Evolutionary conservation across 2,113 vertebrate genomes (phyloP).

Genomic region (Apaloderma vittatum): DNA sequence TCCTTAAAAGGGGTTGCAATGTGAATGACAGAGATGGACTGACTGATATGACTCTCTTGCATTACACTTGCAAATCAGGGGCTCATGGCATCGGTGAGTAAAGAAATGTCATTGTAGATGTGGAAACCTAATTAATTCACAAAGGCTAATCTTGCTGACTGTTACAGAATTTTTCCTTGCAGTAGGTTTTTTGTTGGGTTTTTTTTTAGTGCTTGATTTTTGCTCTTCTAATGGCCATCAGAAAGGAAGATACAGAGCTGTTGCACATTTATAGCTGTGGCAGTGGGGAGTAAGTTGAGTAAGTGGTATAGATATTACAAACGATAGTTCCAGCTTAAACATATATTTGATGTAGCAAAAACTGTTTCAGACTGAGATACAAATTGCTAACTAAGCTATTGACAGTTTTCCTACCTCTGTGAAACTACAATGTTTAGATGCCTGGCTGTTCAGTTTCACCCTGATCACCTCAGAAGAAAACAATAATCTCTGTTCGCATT

Average conservation of each 20-base stretch:
- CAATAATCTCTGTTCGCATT: background rate
- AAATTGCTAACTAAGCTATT: background rate
- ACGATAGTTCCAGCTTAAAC: background rate
- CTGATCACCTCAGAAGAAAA: background rate
- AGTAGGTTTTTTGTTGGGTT: background rate
- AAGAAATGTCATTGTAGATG: background rate
- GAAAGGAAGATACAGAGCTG: background rate
- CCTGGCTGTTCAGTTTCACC: background rate
- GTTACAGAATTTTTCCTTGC: background rate
- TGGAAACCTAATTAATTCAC: background rate
- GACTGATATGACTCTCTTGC: constrained; percentile 97
- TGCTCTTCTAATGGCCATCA: background rate
- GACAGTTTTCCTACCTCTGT: background rate
- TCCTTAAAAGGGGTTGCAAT: constrained; percentile 93
- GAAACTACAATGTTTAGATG: background rate
- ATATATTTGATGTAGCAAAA: background rate
- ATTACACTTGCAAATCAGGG: constrained; percentile 97
- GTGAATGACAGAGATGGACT: constrained; percentile 96
- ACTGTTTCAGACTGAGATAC: background rate
- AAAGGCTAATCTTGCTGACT: background rate
- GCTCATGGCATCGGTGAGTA: constrained; percentile 95
- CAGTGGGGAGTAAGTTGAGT: background rate
- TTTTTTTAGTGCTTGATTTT: background rate
- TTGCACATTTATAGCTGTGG: rapidly evolving
- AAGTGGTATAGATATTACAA: background rate